Evolutionary conservation across 2,888 invertebrate genomes (phyloP), one percentile per base, ranked within the genome.

Genomic region (Toxonevra muliebris): DNA sequence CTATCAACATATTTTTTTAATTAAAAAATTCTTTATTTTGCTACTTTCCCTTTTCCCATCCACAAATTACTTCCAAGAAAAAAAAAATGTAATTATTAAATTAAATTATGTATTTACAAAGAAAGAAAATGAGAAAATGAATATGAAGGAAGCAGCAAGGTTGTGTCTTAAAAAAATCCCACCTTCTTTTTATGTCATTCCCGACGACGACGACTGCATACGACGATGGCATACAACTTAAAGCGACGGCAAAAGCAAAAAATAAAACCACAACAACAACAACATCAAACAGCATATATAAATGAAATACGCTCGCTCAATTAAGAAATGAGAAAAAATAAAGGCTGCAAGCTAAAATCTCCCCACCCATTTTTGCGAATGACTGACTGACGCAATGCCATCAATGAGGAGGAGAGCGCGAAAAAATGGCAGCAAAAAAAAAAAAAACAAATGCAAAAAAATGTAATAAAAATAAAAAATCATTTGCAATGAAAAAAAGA

Each of bases 111-210:
- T 48, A 15, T n/a, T 48, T n/a, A 15, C 48, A 48, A 48, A 48
- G 15, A n/a, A 48, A n/a, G 15, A 2, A 48, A 48, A 48, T n/a
- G 15, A 48, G 15, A 48, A 48, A 48, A 48, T 48, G 15, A 48
- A 48, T 48, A 48, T 15, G 15, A 48, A 48, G 48, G 15, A n/a
- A 48, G 15, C 15, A 48, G 15, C 15, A 77, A 78, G 79, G 77
- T 78, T 76, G 78, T 76, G 78, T 76, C 78, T 79, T 77, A 76
- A 77, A 77, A 76, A 77, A 76, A 77, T 71, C 77, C 77, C 78
- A 77, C 79, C 79, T 75, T 70, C 74, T 76, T 74, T 71, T 68
- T 70, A 30, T 30, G 30, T 30, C 30, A 30, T 4, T 30, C 30
- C 30, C 30, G 30, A 30, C 30, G 30, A 30, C 30, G 30, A 30